Evolutionary conservation across 2,888 invertebrate genomes (phyloP).

Genomic region (Orthonychiurus folsomi): DNA sequence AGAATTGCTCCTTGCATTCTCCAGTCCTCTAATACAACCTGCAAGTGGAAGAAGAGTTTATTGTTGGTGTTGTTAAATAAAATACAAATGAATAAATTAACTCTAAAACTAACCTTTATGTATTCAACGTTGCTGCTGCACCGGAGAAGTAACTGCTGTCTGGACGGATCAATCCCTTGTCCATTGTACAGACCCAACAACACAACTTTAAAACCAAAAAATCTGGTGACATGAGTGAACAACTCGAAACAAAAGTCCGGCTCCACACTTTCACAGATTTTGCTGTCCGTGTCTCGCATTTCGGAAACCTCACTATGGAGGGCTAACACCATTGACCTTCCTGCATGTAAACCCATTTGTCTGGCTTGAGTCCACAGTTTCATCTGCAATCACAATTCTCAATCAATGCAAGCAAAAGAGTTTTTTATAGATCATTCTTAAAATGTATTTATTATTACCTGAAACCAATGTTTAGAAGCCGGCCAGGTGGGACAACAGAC

Average conservation of each 20-base stretch:
- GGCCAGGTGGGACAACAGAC: constrained; percentile 75
- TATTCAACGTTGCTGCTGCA: constrained; percentile 72
- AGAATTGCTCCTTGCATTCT: constrained; percentile 85
- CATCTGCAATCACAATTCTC: constrained; percentile 55
- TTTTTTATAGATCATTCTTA: constrained; percentile 3
- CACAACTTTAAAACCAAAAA: constrained; percentile 89
- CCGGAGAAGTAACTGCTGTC: constrained; percentile 74
- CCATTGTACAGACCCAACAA: constrained; percentile 87
- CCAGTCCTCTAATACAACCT: constrained; percentile 75
- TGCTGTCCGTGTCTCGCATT: constrained; percentile 53
- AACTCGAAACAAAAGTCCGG: constrained; percentile 87
- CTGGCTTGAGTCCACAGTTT: constrained; percentile 95
- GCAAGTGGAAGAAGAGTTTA: constrained; percentile 48
- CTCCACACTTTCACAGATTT: background rate
- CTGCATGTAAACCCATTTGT: constrained; percentile 93
- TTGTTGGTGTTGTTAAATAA: background rate
- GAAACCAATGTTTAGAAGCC: constrained; percentile 69
- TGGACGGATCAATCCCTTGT: constrained; percentile 64
- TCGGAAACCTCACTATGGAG: constrained; percentile 49
- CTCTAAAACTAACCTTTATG: constrained; percentile 21
- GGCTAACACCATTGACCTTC: constrained; percentile 69
- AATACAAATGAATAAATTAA: background rate
- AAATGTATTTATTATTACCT: constrained; percentile 41
- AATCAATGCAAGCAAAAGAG: background rate
- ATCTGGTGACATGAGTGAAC: constrained; percentile 89